Conservation (phyloP, 2,888 invertebrate species). For the Kuschelorhynchus macadamiae region DNA sequence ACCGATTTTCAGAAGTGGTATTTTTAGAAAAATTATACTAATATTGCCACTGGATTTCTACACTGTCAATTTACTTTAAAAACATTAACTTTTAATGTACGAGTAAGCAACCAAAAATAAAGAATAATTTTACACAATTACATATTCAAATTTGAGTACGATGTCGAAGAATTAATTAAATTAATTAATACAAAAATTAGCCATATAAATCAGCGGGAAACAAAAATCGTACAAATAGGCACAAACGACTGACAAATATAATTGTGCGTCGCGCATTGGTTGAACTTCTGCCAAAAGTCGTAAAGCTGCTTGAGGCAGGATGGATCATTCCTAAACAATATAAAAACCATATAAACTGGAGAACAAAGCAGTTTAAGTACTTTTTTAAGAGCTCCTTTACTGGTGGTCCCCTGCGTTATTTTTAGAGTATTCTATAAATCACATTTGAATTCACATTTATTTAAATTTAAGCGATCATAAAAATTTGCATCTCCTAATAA, state of each 20-base stretch:
- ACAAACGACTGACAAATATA: neutral
- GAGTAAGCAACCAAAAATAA: too few relatives aligned
- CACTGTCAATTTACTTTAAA: too few relatives aligned
- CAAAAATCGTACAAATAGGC: too few relatives aligned
- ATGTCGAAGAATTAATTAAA: too few relatives aligned
- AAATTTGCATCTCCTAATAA: slow-evolving; percentile 19
- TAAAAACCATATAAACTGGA: slow-evolving; percentile 45
- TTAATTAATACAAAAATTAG: too few relatives aligned
- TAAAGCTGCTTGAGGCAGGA: slow-evolving; percentile 32
- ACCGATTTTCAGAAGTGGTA: too few relatives aligned
- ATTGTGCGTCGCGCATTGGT: slow-evolving; percentile 12
- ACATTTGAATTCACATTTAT: slow-evolving; percentile 22
- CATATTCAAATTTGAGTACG: too few relatives aligned
- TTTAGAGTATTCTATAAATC: slow-evolving; percentile 34
- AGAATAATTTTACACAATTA: too few relatives aligned
- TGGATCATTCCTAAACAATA: slow-evolving; percentile 42
- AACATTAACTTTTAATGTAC: too few relatives aligned
- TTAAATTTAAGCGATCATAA: slow-evolving; percentile 16
- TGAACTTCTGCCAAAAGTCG: slow-evolving; percentile 37
- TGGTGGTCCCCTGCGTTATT: slow-evolving; percentile 36
- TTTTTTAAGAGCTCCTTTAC: slow-evolving; percentile 38
- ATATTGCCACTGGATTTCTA: too few relatives aligned
- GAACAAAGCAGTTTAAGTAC: slow-evolving; percentile 45
- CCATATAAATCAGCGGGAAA: too few relatives aligned
- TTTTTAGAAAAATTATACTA: too few relatives aligned